phyloP scores from a whole-genome alignment of 1,140 invertebrate species.

The Ganaspis sp. region DNA sequence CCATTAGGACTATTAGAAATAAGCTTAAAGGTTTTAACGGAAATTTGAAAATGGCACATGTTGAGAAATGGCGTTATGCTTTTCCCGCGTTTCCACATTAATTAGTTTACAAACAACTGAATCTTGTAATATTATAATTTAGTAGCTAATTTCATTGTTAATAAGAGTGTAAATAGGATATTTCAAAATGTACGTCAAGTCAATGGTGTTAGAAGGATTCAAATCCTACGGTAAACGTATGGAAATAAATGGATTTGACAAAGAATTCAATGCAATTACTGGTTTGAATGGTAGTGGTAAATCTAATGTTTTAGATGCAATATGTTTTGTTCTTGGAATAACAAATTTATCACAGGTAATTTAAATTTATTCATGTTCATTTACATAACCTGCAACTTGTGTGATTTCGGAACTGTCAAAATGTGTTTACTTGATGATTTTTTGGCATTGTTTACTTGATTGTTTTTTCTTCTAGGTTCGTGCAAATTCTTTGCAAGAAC shows the following conservation, averaged over 20 bases:
- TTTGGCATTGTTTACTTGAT: neutral
- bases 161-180: neutral
- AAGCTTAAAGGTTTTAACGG: neutral
- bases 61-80: neutral
- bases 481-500: conserved; percentile 91
- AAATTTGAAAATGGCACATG: neutral
- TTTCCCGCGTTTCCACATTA: conserved; percentile 14
- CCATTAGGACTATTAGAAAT: conserved; percentile 29
- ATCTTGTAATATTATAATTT: neutral
- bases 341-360: conserved; percentile 93
- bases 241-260: conserved; percentile 96
- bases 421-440: neutral
- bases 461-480: conserved; percentile 82
- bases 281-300: conserved; percentile 99
- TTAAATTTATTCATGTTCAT: conserved; percentile 33
- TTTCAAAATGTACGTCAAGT: conserved; percentile 93
- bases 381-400: conserved; percentile 33
- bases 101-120: neutral
- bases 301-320: conserved; percentile 98
- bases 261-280: conserved; percentile 98
- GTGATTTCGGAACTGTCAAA: neutral
- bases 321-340: conserved; percentile 98
- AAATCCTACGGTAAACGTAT: conserved; percentile 97
- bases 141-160: neutral
- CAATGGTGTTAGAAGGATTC: conserved; percentile 96